phyloP scores from a whole-genome alignment of 2,797 vertebrate species.

The Tympanoctomys barrerae region DNA sequence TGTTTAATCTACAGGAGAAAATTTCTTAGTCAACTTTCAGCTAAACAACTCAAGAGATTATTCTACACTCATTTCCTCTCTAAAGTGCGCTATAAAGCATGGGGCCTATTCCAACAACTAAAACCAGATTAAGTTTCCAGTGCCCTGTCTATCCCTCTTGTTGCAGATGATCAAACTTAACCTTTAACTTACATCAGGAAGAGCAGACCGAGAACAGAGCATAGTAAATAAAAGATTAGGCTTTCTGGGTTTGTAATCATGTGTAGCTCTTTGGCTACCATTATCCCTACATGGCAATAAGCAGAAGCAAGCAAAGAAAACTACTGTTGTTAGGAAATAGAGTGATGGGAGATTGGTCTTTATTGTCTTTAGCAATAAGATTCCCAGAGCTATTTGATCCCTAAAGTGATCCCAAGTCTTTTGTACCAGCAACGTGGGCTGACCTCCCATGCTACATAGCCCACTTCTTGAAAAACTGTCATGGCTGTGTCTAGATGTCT shows the following conservation, averaged over 20 bases:
- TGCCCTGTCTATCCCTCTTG: neutral
- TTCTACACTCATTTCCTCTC: neutral
- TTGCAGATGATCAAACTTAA: neutral
- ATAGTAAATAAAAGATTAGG: neutral
- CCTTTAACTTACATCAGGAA: neutral
- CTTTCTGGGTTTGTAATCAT: neutral
- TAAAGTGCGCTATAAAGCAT: neutral
- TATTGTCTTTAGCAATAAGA: neutral
- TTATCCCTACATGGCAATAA: neutral
- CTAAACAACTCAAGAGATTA: neutral
- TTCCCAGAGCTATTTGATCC: neutral
- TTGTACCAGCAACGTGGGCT: neutral
- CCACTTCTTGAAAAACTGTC: neutral
- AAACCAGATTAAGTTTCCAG: neutral
- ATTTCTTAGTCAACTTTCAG: neutral
- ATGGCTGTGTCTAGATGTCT: neutral
- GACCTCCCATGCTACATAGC: neutral
- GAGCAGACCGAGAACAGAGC: neutral
- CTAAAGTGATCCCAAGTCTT: neutral
- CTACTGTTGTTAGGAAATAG: neutral
- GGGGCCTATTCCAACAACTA: neutral
- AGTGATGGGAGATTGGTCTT: neutral
- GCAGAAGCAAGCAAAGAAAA: neutral
- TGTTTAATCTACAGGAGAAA: neutral
- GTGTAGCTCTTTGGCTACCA: neutral